Conservation (phyloP, 2,797 vertebrate genomes). For the Lates japonicus region DNA sequence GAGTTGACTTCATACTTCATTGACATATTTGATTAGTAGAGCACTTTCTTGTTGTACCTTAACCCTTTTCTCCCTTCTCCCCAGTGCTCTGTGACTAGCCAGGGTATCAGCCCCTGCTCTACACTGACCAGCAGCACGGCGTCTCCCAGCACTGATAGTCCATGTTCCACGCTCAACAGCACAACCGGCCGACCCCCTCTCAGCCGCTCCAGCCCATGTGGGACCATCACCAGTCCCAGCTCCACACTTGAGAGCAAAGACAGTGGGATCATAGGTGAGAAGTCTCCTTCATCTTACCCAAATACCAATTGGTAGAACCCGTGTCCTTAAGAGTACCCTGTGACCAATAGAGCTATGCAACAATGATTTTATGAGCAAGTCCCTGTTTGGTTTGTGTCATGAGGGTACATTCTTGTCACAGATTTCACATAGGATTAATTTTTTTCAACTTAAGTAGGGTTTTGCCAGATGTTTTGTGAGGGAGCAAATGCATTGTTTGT, state of each 20-base stretch:
- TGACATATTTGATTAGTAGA: slow-evolving; percentile 39
- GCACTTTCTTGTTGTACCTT: slow-evolving; percentile 30
- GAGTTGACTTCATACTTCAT: slow-evolving; percentile 45
- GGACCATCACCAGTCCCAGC: slow-evolving; percentile 96
- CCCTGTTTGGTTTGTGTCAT: slow-evolving; percentile 1
- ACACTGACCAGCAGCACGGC: slow-evolving; percentile 98
- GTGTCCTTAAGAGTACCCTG: neutral
- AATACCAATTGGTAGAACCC: neutral
- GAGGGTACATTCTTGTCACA: fast-evolving
- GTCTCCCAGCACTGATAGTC: slow-evolving; percentile 95
- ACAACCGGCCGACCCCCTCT: slow-evolving; percentile 86
- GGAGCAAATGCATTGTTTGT: neutral
- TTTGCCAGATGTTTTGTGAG: neutral
- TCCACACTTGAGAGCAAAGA: slow-evolving; percentile 99
- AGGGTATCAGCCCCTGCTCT: slow-evolving; percentile 96
- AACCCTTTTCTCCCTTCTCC: slow-evolving; percentile 37
- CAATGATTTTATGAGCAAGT: neutral
- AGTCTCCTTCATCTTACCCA: neutral
- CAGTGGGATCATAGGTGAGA: slow-evolving; percentile 95
- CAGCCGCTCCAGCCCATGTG: slow-evolving; percentile 90
- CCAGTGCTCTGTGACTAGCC: slow-evolving; percentile 90
- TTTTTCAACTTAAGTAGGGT: neutral
- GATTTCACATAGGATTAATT: neutral
- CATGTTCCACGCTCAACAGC: slow-evolving; percentile 97
- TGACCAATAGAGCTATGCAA: neutral